Evolutionary conservation across 2,113 vertebrate species (phyloP), one percentile per base, ranked within the genome.

Genomic region (Dolichallabes microphthalmus): DNA sequence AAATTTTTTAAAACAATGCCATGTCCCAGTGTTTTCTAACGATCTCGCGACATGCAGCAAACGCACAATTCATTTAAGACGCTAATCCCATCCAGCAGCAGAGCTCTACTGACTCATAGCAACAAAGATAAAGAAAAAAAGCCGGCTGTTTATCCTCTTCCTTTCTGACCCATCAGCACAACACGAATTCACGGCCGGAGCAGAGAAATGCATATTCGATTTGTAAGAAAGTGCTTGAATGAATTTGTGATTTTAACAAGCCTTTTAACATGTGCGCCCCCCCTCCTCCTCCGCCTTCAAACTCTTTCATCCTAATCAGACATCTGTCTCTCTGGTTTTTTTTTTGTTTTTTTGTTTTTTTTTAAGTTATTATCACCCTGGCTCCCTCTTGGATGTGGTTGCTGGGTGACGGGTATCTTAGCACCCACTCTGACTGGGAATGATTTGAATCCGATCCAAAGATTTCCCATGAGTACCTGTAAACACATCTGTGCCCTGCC

Each of bases 361-460:
- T 99, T 98, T 96, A 98, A 98, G 97, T 98, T 98, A 99, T 99
- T 99, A 99, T 98, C 97, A 95, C 96, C 96, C 95, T 92, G 95
- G 96, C 97, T 99, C 98, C 97, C 98, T 97, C 96, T 97, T 97
- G 98, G 97, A 98, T 97, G 96, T 94, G 97, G 98, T 99, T 99
- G 98, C 98, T 95, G 97, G 97, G 98, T 98, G 98, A 98, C 97
- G 96, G 96, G 97, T 98, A 98, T 98, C 97, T 98, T 98, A 97
- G 98, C 97, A 98, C 97, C 97, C 98, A 98, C 96, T 99, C 96
- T 97, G 96, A 98, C 97, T 97, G 96, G 96, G 97, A 98, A 97
- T 96, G 97, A 98, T 99, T 98, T 98, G 96, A 98, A 98, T 97
- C 96, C 97, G 97, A 98, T 99, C 97, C 97, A 98, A 97, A 98